These are phyloP conservation scores for Nemurella pictetii DNA, from an alignment of 2,888 invertebrate genomes.

Conservation along the genomic window DNA sequence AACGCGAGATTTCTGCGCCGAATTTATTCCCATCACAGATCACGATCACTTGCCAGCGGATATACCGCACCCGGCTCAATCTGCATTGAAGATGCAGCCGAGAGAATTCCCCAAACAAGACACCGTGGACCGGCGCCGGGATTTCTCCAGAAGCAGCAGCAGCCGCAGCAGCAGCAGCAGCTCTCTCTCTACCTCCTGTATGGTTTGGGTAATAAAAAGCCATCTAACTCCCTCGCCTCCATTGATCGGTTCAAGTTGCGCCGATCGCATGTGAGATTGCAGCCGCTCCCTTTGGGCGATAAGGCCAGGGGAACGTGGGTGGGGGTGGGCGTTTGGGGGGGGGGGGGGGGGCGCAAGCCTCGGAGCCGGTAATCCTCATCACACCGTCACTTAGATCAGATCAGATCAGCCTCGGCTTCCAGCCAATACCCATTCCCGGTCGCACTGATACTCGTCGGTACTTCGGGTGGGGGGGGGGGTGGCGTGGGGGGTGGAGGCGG, in stretches of 20 bases:
- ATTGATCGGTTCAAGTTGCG: slow-evolving; percentile 22
- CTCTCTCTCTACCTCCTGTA: not conserved
- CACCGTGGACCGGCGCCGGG: not conserved
- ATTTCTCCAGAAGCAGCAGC: no score
- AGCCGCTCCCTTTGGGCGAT: not conserved
- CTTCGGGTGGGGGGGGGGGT: not conserved
- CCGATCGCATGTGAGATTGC: slow-evolving; percentile 15
- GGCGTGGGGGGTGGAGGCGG: no score
- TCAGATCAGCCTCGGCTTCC: not conserved
- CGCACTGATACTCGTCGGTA: not conserved
- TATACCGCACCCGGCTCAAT: no score
- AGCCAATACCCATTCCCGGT: slow-evolving; percentile 3
- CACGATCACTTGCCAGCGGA: no score
- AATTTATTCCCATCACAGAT: no score
- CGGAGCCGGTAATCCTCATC: slow-evolving; percentile 14
- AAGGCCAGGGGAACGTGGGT: not conserved
- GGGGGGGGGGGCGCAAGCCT: not conserved
- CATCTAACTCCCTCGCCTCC: not conserved
- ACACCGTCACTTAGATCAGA: slow-evolving; percentile 24
- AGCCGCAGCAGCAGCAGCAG: no score
- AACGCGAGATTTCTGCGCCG: no score
- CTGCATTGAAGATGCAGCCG: not conserved
- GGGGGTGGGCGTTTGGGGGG: not conserved
- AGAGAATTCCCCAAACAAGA: not conserved
- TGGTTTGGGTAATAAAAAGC: slow-evolving; percentile 16